A percentile compares a stretch with the other conserved stretches of the same genome.
Conservation (phyloP, 1,140 invertebrate species). For the Marisa cornuarietis region DNA sequence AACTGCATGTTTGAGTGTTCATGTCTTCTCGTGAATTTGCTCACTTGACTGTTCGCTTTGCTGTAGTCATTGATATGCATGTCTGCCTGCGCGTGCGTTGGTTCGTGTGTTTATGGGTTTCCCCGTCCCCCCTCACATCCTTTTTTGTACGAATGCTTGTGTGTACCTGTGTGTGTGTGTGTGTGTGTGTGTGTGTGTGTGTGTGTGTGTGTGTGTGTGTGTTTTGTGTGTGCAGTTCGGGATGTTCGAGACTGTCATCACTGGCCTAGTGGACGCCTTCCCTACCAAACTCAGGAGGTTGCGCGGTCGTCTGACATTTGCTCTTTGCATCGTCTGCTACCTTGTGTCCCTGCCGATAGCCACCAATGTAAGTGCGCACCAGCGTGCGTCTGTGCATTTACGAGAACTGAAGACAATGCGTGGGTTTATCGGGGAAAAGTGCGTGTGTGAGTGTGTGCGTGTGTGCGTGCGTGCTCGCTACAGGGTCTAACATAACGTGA, state of each 20-base stretch:
- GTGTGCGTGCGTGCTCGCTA: no score
- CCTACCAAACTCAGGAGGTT: constrained; percentile 63
- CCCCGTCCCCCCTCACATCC: no score
- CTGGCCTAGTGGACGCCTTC: constrained; percentile 78
- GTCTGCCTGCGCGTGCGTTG: background rate
- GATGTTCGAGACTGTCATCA: constrained; percentile 79
- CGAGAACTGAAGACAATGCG: no score
- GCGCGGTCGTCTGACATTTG: constrained; percentile 38
- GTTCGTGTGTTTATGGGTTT: background rate
- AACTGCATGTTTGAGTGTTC: no score
- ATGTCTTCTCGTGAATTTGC: no score
- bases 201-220: background rate
- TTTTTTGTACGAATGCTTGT: background rate
- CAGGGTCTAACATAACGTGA: no score
- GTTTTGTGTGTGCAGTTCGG: constrained; percentile 75
- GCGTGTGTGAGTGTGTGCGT: no score
- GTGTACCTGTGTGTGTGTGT: constrained; percentile 2
- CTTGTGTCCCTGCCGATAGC: constrained; percentile 48
- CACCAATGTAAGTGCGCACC: constrained; percentile 38
- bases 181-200: no score
- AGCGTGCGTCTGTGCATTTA: no score
- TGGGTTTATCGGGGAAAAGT: no score
- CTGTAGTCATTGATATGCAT: background rate
- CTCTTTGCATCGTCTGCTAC: constrained; percentile 41
- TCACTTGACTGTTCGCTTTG: no score